These are phyloP conservation scores for Grapholita molesta DNA, from an alignment of 1,140 invertebrate species.

Conservation along the genomic window DNA sequence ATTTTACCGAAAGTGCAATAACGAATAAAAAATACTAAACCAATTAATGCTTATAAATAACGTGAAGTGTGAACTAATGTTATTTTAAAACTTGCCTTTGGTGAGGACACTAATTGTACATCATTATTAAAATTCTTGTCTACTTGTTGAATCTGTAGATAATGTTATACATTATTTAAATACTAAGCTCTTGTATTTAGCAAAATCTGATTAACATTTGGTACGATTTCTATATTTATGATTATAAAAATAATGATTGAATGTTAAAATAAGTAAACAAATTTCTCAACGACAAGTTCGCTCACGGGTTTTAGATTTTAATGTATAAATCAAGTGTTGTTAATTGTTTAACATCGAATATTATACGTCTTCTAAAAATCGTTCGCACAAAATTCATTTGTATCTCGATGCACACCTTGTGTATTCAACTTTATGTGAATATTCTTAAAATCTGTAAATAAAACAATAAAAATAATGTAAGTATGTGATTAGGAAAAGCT, in stretches of 20 bases:
- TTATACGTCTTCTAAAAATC: conserved; percentile 1
- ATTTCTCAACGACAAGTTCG: conserved; percentile 38
- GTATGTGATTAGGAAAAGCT: background rate
- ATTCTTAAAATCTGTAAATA: background rate
- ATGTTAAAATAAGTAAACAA: conserved; percentile 13
- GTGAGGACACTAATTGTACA: background rate
- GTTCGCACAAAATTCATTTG: conserved; percentile 14
- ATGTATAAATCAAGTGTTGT: conserved; percentile 26
- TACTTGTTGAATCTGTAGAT: background rate
- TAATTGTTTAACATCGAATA: conserved; percentile 29
- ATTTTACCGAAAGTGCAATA: conserved; percentile 6
- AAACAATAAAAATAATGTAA: background rate
- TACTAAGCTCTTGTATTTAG: background rate
- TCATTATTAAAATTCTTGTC: background rate
- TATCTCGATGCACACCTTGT: conserved; percentile 8
- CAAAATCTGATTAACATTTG: background rate
- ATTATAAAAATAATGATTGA: background rate
- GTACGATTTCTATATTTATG: background rate
- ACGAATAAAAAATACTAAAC: background rate
- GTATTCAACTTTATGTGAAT: conserved; percentile 2
- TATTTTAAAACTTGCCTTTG: background rate
- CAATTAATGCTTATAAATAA: background rate
- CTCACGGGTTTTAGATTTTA: conserved; percentile 39
- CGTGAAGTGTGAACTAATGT: background rate
- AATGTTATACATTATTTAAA: background rate